phyloP scores from a whole-genome alignment of 2,113 vertebrate genomes.

The Myrmophylax atrothorax region DNA sequence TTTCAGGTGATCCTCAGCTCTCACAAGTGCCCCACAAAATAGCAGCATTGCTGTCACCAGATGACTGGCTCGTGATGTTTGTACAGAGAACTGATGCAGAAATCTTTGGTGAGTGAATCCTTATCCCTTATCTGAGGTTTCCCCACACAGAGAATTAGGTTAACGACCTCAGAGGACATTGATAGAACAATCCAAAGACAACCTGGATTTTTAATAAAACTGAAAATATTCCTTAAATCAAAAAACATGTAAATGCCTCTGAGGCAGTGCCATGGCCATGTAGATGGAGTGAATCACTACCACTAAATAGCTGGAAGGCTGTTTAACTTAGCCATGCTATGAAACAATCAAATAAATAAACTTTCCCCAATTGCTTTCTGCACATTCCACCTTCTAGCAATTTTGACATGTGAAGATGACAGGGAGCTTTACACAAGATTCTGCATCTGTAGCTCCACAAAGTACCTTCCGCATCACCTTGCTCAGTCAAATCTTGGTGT shows the following conservation, averaged over 20 bases:
- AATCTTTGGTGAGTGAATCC: neutral
- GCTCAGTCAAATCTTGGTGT: neutral
- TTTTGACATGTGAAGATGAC: neutral
- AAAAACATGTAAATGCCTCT: neutral
- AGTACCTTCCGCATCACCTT: neutral
- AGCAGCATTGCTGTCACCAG: neutral
- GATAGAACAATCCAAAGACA: neutral
- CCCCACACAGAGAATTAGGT: neutral
- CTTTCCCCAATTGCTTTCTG: neutral
- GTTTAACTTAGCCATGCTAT: neutral
- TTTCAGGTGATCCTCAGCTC: neutral
- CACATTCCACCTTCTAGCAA: neutral
- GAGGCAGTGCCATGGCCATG: neutral
- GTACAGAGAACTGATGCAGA: too few relatives aligned
- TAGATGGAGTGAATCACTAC: neutral
- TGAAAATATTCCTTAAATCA: neutral
- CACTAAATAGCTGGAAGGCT: neutral
- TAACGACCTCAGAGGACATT: neutral
- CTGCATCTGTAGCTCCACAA: neutral
- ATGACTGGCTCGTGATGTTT: too few relatives aligned
- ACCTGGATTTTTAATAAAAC: neutral
- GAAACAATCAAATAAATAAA: neutral
- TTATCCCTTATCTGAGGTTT: neutral
- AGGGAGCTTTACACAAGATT: neutral
- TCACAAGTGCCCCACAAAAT: fast-evolving